phyloP scores from a whole-genome alignment of 2,888 invertebrate genomes.

The Lordiphosa andalusiaca region DNA sequence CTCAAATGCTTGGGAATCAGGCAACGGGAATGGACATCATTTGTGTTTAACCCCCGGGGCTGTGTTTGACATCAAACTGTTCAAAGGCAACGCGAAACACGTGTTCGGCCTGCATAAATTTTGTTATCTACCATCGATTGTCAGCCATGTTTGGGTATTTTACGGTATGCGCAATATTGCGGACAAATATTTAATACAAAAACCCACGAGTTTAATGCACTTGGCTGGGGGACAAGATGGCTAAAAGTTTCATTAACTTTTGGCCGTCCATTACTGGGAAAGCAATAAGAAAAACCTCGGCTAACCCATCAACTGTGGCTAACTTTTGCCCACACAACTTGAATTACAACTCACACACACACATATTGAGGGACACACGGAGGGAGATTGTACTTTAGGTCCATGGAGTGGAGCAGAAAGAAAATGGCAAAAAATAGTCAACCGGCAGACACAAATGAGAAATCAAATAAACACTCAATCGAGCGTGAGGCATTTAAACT shows the following conservation, averaged over 20 bases:
- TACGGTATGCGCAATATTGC: conserved; percentile 56
- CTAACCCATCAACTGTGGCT: conserved; percentile 73
- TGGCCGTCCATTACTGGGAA: conserved; percentile 53
- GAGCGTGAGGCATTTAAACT: conserved; percentile 69
- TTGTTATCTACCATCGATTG: conserved; percentile 30
- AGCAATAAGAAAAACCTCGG: conserved; percentile 30
- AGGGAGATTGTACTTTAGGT: not conserved
- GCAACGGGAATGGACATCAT: conserved; percentile 22
- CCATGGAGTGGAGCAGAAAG: conserved; percentile 3
- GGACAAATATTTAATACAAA: conserved; percentile 30
- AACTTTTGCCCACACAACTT: conserved; percentile 72
- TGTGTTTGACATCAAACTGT: conserved; percentile 15
- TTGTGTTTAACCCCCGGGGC: conserved; percentile 14
- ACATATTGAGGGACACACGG: conserved; percentile 2
- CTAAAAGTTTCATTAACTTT: conserved; percentile 69
- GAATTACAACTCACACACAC: conserved; percentile 55
- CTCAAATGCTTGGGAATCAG: no score
- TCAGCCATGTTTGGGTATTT: conserved; percentile 31
- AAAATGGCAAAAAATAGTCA: conserved; percentile 37
- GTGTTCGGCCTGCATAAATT: conserved; percentile 55
- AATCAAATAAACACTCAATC: conserved; percentile 76
- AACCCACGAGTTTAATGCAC: conserved; percentile 35
- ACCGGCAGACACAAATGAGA: conserved; percentile 72
- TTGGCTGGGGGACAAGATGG: conserved; percentile 31
- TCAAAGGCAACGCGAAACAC: conserved; percentile 25